Evolutionary conservation across 2,113 vertebrate genomes (phyloP).

Genomic region (Chaetorhynchus papuensis): DNA sequence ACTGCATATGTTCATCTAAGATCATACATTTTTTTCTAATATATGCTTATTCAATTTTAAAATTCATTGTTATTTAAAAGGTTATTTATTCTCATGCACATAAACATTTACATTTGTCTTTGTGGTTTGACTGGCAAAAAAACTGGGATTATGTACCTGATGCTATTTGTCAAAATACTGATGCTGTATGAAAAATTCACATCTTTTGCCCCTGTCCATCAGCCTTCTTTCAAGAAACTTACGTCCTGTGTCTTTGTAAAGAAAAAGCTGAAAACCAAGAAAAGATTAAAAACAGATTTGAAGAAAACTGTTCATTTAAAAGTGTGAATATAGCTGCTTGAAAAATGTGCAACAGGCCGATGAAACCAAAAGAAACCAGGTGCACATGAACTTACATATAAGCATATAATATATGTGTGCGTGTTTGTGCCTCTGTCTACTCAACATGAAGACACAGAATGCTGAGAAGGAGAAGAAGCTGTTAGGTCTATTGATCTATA

Average conservation of each 20-base stretch:
- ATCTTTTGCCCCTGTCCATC: background rate
- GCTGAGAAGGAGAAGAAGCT: background rate
- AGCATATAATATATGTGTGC: accelerated
- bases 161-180: background rate
- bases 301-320: background rate
- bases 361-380: background rate
- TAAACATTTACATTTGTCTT: background rate
- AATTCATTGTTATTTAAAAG: background rate
- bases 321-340: background rate
- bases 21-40: background rate
- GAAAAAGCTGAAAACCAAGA: background rate
- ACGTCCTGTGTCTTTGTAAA: background rate
- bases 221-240: background rate
- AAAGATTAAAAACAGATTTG: background rate
- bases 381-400: background rate
- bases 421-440: background rate
- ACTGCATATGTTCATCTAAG: background rate
- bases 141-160: background rate
- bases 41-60: background rate
- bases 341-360: background rate
- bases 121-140: background rate
- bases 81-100: background rate
- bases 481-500: background rate
- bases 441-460: background rate
- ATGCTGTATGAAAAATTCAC: background rate